Evolutionary conservation across 2,113 vertebrate genomes (phyloP), one percentile per base, ranked within the genome.

Genomic region (Oophaga pumilio): DNA sequence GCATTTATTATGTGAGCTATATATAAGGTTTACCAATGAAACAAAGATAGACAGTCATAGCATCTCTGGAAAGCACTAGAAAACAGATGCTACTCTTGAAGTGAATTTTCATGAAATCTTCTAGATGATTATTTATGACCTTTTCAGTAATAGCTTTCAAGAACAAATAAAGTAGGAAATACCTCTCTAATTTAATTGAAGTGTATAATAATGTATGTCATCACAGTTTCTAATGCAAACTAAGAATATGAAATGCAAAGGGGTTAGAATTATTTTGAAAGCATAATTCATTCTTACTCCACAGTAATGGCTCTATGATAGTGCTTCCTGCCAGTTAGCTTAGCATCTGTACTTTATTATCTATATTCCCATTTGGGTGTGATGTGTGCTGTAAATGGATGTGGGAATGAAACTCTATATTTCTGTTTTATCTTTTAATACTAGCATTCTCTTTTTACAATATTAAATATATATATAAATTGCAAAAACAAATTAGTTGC

Each of bases 371-470:
- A 82, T 82, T 82, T 26, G 68, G 22, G 12, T 52, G 80, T 66
- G 43, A 24, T 24, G 62, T 82, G 62, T 28, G 53, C 77, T 18
- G 56, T 59, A 80, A 43, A 24, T 82, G 80, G 20, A 68, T 52
- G 43, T 66, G 60, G 57, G 33, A 82, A 82, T 52, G 22, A 50
- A 9, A 22, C 22, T 82, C 33, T 15, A 49, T 66, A 66, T 82
- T 82, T 24, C 20, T 68, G 22, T 43, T 68, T 66, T 82, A 22
- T 82, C 60, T 68, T 52, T 33, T 82, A 62, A 33, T 81, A 20
- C 43, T 2, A 82, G n/a, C 50, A 68, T 68, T 80, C 33, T 82
- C 22, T 82, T 82, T 82, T 82, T 66, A 82, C 66, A 6, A 52
- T 24, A 68, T 49, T 82, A 82, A n/a, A 33, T 43, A 26, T 60